These are phyloP conservation scores for Sternarchorhynchus goeldii DNA, from an alignment of 2,797 vertebrate genomes.

Conservation along the genomic window DNA sequence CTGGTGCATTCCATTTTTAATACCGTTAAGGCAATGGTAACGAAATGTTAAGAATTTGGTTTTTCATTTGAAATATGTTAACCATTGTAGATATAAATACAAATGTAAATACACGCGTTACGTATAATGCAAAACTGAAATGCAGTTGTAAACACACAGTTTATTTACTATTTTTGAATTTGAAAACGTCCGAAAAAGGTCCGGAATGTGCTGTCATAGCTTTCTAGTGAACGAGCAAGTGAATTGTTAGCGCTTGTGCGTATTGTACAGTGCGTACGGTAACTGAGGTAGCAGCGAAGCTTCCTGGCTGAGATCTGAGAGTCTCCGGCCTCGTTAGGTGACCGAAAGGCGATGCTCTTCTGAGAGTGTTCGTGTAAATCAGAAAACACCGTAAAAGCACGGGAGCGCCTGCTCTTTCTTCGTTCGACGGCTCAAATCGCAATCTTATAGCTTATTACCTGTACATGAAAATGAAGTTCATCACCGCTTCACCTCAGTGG, in stretches of 20 bases:
- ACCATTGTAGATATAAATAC: too few relatives aligned
- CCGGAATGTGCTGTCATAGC: background rate
- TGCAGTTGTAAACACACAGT: too few relatives aligned
- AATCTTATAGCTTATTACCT: slow-evolving; percentile 39
- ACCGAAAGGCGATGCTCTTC: background rate
- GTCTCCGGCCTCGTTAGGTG: slow-evolving; percentile 25
- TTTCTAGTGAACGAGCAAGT: slow-evolving; percentile 62
- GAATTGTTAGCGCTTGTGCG: slow-evolving; percentile 56
- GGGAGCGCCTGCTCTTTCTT: background rate
- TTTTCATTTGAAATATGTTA: too few relatives aligned
- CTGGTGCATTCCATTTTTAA: too few relatives aligned
- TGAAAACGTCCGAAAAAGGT: background rate
- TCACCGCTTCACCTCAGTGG: slow-evolving; percentile 67
- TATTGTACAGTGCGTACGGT: slow-evolving; percentile 68
- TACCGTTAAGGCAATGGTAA: too few relatives aligned
- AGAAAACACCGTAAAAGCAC: background rate
- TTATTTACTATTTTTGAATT: too few relatives aligned
- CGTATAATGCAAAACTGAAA: too few relatives aligned
- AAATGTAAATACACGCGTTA: too few relatives aligned
- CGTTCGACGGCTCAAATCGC: background rate
- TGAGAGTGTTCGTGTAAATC: background rate
- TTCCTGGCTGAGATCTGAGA: background rate
- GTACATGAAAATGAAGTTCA: slow-evolving; percentile 74
- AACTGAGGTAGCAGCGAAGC: slow-evolving; percentile 39
- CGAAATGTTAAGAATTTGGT: too few relatives aligned